Base-by-base conservation (phyloP, 2,797 vertebrate genomes). In the Girardinus metallicus region DNA sequence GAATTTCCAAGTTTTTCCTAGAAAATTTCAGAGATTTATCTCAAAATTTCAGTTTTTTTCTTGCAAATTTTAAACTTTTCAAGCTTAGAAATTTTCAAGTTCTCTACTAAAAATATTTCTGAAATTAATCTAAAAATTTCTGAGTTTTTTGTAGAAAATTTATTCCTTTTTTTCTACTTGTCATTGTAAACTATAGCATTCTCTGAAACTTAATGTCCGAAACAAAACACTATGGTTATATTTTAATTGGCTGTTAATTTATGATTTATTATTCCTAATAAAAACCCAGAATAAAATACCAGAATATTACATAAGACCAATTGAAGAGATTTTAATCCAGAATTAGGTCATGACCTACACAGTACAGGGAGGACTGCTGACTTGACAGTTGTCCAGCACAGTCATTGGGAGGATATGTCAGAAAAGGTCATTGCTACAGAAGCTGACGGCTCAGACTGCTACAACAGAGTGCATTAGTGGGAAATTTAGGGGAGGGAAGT, bases 351-450 rank as follows among this genome's bases (percentile, higher is more conserved):
- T 18, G 64, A 8, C 68, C 68, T 29, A 7, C 66, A 44, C 23
- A 44, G 11, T 9, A 41, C 23, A 44, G 68, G 68, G 68, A 71
- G 68, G 68, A 71, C 68, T 71, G 39, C 68, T 44, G 68, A 71
- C 11, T n/a, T 29, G 13, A 31, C 68, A 44, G 41, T 29, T 44
- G 39, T 70, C 26, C 66, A 44, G 66, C 21, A 64, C 60, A 43
- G 23, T 70, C 39, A 43, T 41, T 68, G 36, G 64, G 39, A 44
- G 23, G 23, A 0, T 26, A n/a, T 29, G 68, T 23, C 26, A 71
- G 39, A 44, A 71, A 71, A 72, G 41, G 26, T 46, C 41, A 29
- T 29, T 4, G 68, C 68, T 44, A 15, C 26, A 46, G 26, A 46
- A 72, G 68, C 41, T 29, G 68, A 46, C 68, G 7, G 26, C 39